Evolutionary conservation across 2,888 invertebrate genomes (phyloP), one percentile per base, ranked within the genome.

Genomic region (Tetranychus truncatus): DNA sequence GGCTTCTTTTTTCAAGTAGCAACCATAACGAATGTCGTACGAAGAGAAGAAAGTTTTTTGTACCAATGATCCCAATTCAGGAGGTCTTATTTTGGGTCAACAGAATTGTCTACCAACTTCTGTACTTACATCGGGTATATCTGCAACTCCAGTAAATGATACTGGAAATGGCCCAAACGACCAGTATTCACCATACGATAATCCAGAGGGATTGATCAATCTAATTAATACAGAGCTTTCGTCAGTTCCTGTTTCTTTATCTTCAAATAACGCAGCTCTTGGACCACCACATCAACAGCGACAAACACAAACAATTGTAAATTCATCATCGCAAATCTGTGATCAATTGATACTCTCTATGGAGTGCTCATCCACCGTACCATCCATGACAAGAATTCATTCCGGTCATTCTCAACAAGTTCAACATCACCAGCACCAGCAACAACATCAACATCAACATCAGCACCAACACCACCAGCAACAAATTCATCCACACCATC

Each of bases 291-390:
- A 18, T 11, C 67, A 67, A 67, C 67, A 67, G 15, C 55, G 8
- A 55, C 55, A 55, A 55, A 9, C 55, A 15, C 55, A 55, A 55
- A 6, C 55, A 55, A 55, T 55, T 9, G 55, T 55, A 6, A 11
- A n/a, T 55, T 18, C 71, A 77, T 73, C 66, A 76, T 75, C 71
- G 77, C 76, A 34, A 78, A 78, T 44, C 74, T 78, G 24, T 78
- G 78, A 34, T 77, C 78, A 73, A 77, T 76, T 44, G 78, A 78
- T 75, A 78, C 77, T 21, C 78, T 78, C 34, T 77, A 78, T 55
- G 71, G 74, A 76, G 65, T 76, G 75, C 46, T 55, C 55, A 55
- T 15, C 55, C 2, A 55, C 9, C 15, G 15, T 15, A 55, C 7
- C 55, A 15, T 15, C 55, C 55, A 55, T 55, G 55, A 55, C 55